A percentile compares a stretch with the other conserved stretches of the same genome.
Evolutionary conservation across 2,888 invertebrate genomes (phyloP).

Genomic region (Tinea semifulvella): DNA sequence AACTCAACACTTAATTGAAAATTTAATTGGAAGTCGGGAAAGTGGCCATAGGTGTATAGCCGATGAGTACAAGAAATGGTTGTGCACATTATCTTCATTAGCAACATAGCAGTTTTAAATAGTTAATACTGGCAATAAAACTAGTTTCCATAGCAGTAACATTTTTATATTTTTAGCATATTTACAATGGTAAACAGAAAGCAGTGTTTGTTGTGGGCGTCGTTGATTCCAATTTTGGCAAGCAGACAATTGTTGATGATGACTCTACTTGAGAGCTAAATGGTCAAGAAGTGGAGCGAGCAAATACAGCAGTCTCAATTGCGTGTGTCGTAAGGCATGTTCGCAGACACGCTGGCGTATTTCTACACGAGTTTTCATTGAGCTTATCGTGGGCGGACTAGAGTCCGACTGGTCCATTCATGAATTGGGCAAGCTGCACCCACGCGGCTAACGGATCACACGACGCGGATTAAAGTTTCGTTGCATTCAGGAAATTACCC

Average conservation of each 20-base stretch:
- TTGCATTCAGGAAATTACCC: conserved; percentile 32
- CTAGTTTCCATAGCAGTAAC: not conserved
- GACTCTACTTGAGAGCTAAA: conserved; percentile 9
- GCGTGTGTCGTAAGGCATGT: conserved; percentile 40
- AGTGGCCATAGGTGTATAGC: conserved; percentile 20
- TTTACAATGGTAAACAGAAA: not conserved
- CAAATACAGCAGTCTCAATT: conserved; percentile 37
- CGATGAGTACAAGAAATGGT: conserved; percentile 1
- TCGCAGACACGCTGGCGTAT: conserved; percentile 45
- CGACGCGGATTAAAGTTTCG: conserved; percentile 13
- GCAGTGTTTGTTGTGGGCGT: conserved; percentile 10
- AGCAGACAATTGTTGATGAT: conserved; percentile 11
- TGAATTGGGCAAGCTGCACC: conserved; percentile 46
- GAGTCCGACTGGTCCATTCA: conserved; percentile 51
- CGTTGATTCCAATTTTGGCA: conserved; percentile 7
- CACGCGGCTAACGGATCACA: conserved; percentile 15
- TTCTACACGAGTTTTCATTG: conserved; percentile 54
- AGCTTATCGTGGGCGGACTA: conserved; percentile 45
- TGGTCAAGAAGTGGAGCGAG: conserved; percentile 24
- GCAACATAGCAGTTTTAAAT: not conserved
- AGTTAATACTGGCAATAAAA: not conserved
- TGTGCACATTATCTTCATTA: not conserved
- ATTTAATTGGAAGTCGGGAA: conserved; percentile 39
- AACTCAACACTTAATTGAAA: conserved; percentile 37
- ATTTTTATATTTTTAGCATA: not conserved